These are phyloP conservation scores for Pitta sordida DNA, from an alignment of 2,113 vertebrate species.

Conservation along the genomic window DNA sequence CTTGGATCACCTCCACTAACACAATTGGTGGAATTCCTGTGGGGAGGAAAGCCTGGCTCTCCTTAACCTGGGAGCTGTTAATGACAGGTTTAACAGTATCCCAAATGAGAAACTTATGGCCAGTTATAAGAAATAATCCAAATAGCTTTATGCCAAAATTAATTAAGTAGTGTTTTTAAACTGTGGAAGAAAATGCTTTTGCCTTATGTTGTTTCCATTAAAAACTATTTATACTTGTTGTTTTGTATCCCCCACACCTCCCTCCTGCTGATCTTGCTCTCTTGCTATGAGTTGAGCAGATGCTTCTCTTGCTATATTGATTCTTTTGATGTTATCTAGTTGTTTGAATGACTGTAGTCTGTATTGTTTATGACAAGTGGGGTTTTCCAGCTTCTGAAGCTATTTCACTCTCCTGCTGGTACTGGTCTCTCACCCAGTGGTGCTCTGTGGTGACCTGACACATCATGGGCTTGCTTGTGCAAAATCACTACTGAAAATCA, in stretches of 20 bases:
- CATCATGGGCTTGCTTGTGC: background rate
- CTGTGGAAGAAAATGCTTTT: background rate
- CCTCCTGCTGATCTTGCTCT: background rate
- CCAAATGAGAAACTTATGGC: background rate
- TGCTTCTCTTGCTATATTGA: background rate
- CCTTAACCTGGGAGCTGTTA: background rate
- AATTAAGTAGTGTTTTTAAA: background rate
- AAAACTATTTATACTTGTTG: background rate
- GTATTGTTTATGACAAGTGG: background rate
- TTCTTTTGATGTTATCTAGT: background rate
- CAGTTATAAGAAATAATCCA: background rate
- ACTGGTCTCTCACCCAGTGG: background rate
- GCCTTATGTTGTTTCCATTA: background rate
- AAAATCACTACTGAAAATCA: background rate
- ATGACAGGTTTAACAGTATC: background rate
- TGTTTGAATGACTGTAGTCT: background rate
- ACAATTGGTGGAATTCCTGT: background rate
- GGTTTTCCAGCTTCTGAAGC: background rate
- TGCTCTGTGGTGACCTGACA: accelerated
- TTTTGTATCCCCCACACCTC: background rate
- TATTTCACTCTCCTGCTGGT: background rate
- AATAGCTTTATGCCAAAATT: background rate
- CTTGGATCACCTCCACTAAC: background rate
- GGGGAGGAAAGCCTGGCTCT: background rate
- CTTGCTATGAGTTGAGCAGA: background rate